phyloP scores from a whole-genome alignment of 2,888 invertebrate species.

The Torymus tubicola region DNA sequence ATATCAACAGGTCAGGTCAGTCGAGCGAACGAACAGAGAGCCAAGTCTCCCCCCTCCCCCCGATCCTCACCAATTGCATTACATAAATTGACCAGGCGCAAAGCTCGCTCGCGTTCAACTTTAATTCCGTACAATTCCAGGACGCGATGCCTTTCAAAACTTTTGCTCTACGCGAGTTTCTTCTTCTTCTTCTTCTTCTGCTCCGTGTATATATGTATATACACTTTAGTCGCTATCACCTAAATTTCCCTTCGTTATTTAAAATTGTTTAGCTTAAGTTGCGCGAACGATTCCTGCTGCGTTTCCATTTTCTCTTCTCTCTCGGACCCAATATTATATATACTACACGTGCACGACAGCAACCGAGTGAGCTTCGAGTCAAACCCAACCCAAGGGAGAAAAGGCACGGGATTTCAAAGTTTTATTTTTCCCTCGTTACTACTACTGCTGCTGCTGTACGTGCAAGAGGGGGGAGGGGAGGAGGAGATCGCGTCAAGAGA shows the following conservation, averaged over 20 bases:
- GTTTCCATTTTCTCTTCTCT: slow-evolving; percentile 12
- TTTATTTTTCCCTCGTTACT: slow-evolving; percentile 24
- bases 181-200: no score
- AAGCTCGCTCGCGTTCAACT: not conserved
- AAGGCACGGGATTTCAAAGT: slow-evolving; percentile 21
- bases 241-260: slow-evolving; percentile 40
- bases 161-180: no score
- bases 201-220: no score
- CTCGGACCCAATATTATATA: not conserved
- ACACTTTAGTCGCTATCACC: not conserved
- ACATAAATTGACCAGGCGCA: not conserved
- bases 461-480: not conserved
- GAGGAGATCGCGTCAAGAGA: not conserved
- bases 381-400: slow-evolving; percentile 4
- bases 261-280: slow-evolving; percentile 43
- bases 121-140: not conserved
- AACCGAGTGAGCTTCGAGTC: slow-evolving; percentile 4
- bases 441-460: not conserved
- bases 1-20: slow-evolving; percentile 27
- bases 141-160: no score
- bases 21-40: not conserved
- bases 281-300: slow-evolving; percentile 9
- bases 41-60: not conserved
- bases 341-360: no score
- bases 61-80: not conserved